Percentiles rank a stretch among this genome's conserved stretches.
phyloP scores from a whole-genome alignment of 2,797 vertebrate species.

The Propithecus perrieri region DNA sequence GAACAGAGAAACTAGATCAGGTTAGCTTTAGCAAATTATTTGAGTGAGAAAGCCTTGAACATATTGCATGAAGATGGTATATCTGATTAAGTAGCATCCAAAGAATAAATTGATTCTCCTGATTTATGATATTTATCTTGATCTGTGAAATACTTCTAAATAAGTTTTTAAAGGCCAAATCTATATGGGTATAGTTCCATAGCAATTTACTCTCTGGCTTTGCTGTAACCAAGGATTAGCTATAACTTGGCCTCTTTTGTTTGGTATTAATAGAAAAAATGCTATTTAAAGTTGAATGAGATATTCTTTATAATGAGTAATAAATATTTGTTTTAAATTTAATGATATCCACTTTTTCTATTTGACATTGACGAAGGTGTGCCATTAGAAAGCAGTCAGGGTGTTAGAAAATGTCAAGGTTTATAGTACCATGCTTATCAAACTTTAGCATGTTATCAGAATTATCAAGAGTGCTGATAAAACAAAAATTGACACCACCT shows the following conservation, averaged over 20 bases:
- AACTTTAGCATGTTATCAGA: neutral
- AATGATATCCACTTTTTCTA: neutral
- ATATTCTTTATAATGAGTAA: neutral
- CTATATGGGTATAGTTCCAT: neutral
- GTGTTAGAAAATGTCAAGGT: neutral
- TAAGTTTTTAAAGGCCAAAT: neutral
- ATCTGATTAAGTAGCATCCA: constrained; percentile 33
- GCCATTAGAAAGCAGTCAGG: neutral
- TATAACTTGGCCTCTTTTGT: neutral
- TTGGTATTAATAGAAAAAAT: neutral
- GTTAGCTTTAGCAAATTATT: neutral
- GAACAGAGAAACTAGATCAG: neutral
- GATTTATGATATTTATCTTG: neutral
- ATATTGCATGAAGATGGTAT: neutral
- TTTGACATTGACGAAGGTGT: neutral
- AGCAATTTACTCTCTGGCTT: neutral
- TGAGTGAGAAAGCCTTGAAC: neutral
- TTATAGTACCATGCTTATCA: neutral
- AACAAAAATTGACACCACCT: neutral
- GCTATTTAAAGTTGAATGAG: neutral
- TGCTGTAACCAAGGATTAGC: neutral
- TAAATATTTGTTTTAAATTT: neutral
- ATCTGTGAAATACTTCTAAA: neutral
- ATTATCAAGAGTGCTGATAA: neutral
- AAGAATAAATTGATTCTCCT: constrained; percentile 33